Evolutionary conservation across 2,888 invertebrate species (phyloP).

Genomic region (Blastobasis lacticolella): DNA sequence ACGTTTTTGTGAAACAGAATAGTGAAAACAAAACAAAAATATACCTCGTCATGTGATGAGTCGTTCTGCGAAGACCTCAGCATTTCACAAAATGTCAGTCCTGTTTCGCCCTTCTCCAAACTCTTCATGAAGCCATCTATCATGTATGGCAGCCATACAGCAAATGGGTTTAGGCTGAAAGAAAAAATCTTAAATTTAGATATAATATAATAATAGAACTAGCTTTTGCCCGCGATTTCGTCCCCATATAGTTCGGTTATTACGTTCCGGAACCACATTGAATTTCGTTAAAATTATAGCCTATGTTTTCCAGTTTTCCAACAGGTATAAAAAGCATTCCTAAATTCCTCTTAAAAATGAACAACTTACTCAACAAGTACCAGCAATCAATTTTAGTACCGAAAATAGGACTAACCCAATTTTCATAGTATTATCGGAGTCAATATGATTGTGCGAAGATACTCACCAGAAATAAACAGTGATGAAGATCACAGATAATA

Average conservation of each 20-base stretch:
- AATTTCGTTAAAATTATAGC: too few relatives aligned
- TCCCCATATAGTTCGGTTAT: background rate
- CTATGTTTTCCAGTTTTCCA: too few relatives aligned
- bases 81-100: slow-evolving; percentile 50
- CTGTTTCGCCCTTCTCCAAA: slow-evolving; percentile 32
- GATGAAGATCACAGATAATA: slow-evolving; percentile 69
- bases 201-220: background rate
- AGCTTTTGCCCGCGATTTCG: background rate
- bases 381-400: too few relatives aligned
- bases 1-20: too few relatives aligned
- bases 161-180: slow-evolving; percentile 44
- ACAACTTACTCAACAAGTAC: too few relatives aligned
- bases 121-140: slow-evolving; percentile 48
- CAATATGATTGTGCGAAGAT: too few relatives aligned
- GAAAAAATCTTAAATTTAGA: background rate
- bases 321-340: too few relatives aligned
- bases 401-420: too few relatives aligned
- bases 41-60: slow-evolving; percentile 1
- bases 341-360: too few relatives aligned
- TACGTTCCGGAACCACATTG: background rate
- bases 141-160: slow-evolving; percentile 55
- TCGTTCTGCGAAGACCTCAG: slow-evolving; percentile 31
- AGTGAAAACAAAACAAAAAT: too few relatives aligned
- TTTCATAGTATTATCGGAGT: too few relatives aligned
- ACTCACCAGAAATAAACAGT: slow-evolving; percentile 61